Base-by-base conservation (phyloP, 2,797 vertebrate species). In the Hapalemur alaotrensis region DNA sequence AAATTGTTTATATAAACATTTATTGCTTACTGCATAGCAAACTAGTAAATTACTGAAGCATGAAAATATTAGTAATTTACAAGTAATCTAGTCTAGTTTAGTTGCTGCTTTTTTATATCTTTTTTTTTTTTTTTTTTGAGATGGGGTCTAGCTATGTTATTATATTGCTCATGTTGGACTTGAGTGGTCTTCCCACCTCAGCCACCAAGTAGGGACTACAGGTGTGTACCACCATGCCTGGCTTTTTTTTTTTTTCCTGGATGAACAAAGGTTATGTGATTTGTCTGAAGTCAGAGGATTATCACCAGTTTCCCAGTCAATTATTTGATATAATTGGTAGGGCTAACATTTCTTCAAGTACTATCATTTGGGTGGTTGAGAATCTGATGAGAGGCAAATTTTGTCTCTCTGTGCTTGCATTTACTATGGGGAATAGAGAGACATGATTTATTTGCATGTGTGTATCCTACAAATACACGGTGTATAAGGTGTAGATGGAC, bases 31-130 rank as follows among this genome's bases (percentile, higher is more conserved):
- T 11, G 38, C 80, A 94, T 46, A 82, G 6, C 23, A 82, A 76
- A 63, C 22, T 59, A 63, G 20, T 32, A 78, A 72, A 38, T 91
- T 57, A n/a, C 28, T 80, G 52, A 8, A 41, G 2, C 57, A 73
- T 61, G 81, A 94, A 89, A 65, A 67, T 35, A 72, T 72, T 32
- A 70, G 65, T 85, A 59, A 57, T 92, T 78, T 83, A 90, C 54
- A 86, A 76, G 48, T 80, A 25, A 57, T 52, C 25, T 52, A 73
- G 18, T 69, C 10, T 25, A 54, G 17, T 76, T 81, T 13, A n/a
- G 9, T 91, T 82, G 28, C 11, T 76, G 2, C 28, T 90, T 23
- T 72, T 28, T 50, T 79, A 32, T n/a, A 17, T 65, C 7, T 63
- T 12, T 5, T 28, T 32, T 32, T 63, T 12, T 5, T 28, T 32